Conservation (phyloP, 2,797 vertebrate species). For the Eurystomus glaucurus region DNA sequence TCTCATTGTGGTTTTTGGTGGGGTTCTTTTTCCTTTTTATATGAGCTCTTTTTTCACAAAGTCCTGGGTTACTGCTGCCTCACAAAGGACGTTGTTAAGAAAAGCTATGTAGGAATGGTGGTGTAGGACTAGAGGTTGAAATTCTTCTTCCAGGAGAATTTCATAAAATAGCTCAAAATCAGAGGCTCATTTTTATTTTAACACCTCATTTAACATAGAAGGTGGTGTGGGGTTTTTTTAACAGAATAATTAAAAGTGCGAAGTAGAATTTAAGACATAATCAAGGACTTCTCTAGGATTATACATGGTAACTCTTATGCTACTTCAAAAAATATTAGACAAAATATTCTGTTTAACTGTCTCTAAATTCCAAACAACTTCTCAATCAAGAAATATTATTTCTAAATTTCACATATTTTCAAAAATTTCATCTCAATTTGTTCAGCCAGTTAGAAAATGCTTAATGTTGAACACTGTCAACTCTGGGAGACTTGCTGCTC, state of each 20-base stretch:
- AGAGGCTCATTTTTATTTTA: not conserved
- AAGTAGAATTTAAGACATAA: not conserved
- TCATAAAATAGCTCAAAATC: not conserved
- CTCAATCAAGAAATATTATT: not conserved
- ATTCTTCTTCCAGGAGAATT: not conserved
- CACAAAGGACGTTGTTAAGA: not conserved
- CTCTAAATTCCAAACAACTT: not conserved
- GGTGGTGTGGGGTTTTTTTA: not conserved
- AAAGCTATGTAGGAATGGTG: not conserved
- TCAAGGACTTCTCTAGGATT: not conserved
- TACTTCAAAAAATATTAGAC: not conserved
- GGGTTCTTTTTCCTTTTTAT: not conserved
- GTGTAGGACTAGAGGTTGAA: not conserved
- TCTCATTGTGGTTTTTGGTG: not conserved
- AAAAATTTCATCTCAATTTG: not conserved
- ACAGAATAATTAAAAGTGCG: not conserved
- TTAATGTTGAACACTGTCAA: not conserved
- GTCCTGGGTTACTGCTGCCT: not conserved
- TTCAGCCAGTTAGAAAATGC: not conserved
- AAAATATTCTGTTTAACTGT: not conserved
- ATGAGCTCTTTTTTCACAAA: accelerated
- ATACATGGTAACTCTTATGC: not conserved
- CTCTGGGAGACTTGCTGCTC: not conserved
- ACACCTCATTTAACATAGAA: not conserved
- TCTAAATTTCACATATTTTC: not conserved